Conservation (phyloP, 2,113 vertebrate genomes). For the Anguilla japonica region DNA sequence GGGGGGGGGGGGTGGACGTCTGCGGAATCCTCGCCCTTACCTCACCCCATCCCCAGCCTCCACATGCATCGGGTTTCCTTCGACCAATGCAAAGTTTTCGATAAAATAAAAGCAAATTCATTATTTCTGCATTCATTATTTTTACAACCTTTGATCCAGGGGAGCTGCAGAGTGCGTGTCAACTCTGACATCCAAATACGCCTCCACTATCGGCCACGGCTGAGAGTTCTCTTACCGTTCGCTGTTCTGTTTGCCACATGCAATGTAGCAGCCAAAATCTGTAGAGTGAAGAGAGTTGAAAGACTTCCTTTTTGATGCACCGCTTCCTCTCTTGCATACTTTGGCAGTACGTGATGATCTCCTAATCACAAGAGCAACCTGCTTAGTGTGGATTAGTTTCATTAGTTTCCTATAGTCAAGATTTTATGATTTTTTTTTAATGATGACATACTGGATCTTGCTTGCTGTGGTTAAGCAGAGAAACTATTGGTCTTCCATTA, state of each 20-base stretch:
- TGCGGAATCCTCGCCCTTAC: conserved; percentile 3
- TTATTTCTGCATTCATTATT: no score
- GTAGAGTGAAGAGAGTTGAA: no score
- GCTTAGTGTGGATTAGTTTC: neutral
- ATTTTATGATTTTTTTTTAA: neutral
- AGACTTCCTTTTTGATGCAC: no score
- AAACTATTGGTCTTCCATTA: neutral
- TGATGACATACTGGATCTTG: neutral
- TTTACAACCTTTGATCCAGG: neutral
- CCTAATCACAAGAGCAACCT: neutral
- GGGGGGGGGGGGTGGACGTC: conserved; percentile 26
- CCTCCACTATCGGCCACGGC: neutral
- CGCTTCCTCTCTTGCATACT: no score
- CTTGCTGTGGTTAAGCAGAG: neutral
- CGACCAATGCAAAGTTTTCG: no score
- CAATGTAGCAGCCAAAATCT: neutral
- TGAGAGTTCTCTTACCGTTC: neutral
- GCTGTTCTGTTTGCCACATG: neutral
- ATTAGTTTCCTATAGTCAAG: neutral
- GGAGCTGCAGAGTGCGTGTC: neutral
- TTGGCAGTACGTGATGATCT: neutral
- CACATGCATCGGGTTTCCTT: no score
- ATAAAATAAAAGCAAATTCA: no score
- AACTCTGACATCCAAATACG: no score
- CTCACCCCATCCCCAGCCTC: no score